These are phyloP conservation scores for Ploceus nigricollis DNA, from an alignment of 2,113 vertebrate species.

Conservation along the genomic window DNA sequence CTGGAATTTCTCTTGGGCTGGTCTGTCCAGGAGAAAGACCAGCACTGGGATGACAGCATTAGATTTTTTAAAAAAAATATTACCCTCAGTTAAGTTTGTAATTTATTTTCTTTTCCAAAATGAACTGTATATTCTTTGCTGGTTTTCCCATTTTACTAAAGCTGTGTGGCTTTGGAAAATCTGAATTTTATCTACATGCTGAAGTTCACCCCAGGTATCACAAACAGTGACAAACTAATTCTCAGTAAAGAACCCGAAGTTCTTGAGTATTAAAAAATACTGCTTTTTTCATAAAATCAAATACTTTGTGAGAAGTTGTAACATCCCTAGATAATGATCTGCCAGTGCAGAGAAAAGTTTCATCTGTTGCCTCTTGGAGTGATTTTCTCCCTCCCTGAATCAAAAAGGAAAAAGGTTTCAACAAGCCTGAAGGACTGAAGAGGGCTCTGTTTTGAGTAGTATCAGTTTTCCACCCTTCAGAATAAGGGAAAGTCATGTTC, in stretches of 20 bases:
- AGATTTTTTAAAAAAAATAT: background rate
- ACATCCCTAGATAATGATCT: background rate
- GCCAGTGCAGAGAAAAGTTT: background rate
- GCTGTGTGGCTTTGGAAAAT: background rate
- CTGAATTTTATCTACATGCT: background rate
- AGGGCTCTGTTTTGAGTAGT: background rate
- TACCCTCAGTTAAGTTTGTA: background rate
- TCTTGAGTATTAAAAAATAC: background rate
- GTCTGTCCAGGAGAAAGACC: background rate
- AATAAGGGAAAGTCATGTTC: background rate
- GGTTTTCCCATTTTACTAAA: background rate
- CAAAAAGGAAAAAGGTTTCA: background rate
- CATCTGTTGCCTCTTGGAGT: rapidly evolving
- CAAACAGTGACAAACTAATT: background rate
- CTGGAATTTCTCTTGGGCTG: background rate
- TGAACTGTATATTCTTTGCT: background rate
- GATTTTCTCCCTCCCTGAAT: background rate
- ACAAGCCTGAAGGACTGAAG: background rate
- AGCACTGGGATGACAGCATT: background rate
- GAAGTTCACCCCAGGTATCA: background rate
- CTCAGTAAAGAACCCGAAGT: background rate
- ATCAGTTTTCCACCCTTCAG: background rate
- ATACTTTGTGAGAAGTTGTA: background rate
- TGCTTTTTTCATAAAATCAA: background rate
- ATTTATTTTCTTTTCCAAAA: background rate